Percentiles rank a stretch among this genome's conserved stretches.
Evolutionary conservation across 2,113 vertebrate species (phyloP).

Genomic region (Falco punctatus): DNA sequence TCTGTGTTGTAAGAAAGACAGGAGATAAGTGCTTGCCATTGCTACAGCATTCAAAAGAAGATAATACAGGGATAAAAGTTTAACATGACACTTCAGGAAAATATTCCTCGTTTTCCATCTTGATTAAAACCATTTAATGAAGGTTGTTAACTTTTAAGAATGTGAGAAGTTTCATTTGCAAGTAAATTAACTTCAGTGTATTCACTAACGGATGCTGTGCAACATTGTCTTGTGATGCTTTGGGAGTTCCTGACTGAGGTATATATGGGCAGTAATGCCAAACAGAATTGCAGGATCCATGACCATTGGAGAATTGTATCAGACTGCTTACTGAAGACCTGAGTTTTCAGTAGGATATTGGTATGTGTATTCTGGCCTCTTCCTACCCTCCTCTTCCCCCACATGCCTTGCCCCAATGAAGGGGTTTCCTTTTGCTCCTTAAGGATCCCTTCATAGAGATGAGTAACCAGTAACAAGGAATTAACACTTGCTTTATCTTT

Average conservation of each 20-base stretch:
- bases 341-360: background rate
- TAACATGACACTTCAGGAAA: conserved; percentile 46
- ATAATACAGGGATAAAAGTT: conserved; percentile 55
- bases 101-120: conserved; percentile 21
- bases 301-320: background rate
- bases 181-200: conserved; percentile 9
- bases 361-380: background rate
- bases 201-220: background rate
- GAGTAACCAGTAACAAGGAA: background rate
- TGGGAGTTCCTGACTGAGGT: background rate
- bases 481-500: background rate
- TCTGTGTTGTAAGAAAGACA: conserved; percentile 35
- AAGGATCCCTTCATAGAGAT: background rate
- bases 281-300: background rate
- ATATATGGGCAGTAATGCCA: background rate
- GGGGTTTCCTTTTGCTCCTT: background rate
- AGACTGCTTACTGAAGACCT: background rate
- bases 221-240: background rate
- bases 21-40: conserved; percentile 46
- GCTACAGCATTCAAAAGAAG: conserved; percentile 34
- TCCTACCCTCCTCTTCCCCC: background rate
- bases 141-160: conserved; percentile 26
- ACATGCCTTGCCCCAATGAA: accelerated
- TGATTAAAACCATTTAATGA: conserved; percentile 52
- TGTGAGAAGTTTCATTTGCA: conserved; percentile 1